A percentile compares a stretch with the other conserved stretches of the same genome.
Conservation (phyloP, 2,797 vertebrate genomes). For the Syngnathus acus region DNA sequence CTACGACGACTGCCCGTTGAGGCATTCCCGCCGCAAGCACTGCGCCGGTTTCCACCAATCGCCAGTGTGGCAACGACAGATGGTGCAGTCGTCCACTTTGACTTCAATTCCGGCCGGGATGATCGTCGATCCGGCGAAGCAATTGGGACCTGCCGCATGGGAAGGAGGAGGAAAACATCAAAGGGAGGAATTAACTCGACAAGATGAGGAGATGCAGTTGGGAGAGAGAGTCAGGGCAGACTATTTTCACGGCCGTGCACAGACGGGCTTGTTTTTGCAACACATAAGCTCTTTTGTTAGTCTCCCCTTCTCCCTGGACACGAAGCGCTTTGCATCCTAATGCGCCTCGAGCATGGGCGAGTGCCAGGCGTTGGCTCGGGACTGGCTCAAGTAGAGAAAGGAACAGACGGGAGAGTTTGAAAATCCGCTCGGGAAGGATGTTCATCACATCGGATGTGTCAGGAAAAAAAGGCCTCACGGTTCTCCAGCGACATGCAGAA, state of each 20-base stretch:
- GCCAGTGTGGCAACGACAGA: conserved; percentile 98
- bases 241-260: conserved; percentile 72
- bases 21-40: conserved; percentile 95
- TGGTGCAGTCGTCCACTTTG: conserved; percentile 99
- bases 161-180: conserved; percentile 33
- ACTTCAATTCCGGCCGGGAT: conserved; percentile 98
- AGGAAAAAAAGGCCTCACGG: too few relatives aligned
- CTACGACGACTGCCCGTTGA: conserved; percentile 93
- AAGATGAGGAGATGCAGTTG: conserved; percentile 53
- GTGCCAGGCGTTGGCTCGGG: conserved; percentile 64
- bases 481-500: not conserved
- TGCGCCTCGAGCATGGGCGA: conserved; percentile 54
- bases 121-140: conserved; percentile 97
- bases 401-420: conserved; percentile 30
- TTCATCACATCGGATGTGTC: conserved; percentile 55
- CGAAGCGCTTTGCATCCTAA: conserved; percentile 72
- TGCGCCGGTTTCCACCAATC: conserved; percentile 99
- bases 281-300: conserved; percentile 75
- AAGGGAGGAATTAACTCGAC: conserved; percentile 44
- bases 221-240: conserved; percentile 62
- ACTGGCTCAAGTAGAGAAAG: conserved; percentile 53
- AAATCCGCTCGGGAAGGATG: conserved; percentile 55
- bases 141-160: conserved; percentile 89
- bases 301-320: conserved; percentile 66
- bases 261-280: conserved; percentile 74